Conservation (phyloP, 2,888 invertebrate species). For the Aplocera efformata region DNA sequence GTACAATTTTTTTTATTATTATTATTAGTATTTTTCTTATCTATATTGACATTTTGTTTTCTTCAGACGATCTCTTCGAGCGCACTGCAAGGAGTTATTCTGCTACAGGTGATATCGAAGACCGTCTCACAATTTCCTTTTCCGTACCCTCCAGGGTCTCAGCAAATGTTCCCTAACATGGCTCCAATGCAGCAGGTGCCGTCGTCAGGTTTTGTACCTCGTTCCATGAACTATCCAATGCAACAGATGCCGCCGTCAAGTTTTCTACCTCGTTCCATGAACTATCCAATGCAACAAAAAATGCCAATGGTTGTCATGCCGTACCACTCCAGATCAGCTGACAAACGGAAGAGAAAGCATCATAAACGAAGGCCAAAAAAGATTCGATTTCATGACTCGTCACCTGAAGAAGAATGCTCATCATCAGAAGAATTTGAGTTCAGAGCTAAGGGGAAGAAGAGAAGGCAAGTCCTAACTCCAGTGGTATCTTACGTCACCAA, state of each 20-base stretch:
- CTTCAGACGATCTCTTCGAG: conserved; percentile 20
- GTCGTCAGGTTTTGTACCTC: conserved; percentile 28
- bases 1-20: no score
- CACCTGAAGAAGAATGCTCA: conserved; percentile 20
- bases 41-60: no score
- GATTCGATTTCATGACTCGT: conserved; percentile 14
- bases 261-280: conserved; percentile 31
- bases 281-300: conserved; percentile 40
- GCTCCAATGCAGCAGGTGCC: conserved; percentile 34
- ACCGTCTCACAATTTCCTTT: conserved; percentile 17
- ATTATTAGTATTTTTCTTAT: no score
- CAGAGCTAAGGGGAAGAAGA: conserved; percentile 23
- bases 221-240: conserved; percentile 36
- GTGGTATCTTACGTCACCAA: conserved; percentile 67
- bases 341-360: conserved; percentile 25
- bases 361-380: conserved; percentile 29
- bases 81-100: conserved; percentile 15
- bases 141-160: conserved; percentile 9
- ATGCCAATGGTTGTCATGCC: conserved; percentile 64
- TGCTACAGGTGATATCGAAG: conserved; percentile 19
- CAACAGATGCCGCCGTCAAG: conserved; percentile 36
- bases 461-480: conserved; percentile 56
- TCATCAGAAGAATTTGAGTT: conserved; percentile 28
- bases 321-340: conserved; percentile 45
- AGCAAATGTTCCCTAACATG: conserved; percentile 26